Conservation (phyloP, 2,113 vertebrate species). For the Hystrix brachyura region DNA sequence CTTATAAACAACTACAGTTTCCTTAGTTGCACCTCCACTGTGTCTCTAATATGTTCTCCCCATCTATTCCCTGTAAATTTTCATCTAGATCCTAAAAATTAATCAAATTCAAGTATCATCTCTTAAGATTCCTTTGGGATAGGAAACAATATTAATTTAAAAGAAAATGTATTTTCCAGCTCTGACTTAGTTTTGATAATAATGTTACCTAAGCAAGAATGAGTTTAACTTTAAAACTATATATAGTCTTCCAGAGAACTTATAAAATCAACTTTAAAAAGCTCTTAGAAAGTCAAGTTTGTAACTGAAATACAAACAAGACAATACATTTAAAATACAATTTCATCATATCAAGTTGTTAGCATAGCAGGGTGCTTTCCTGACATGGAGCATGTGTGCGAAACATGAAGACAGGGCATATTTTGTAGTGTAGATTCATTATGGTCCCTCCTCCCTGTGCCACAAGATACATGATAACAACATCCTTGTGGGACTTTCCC, state of each 20-base stretch:
- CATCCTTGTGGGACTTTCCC: neutral
- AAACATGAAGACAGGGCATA: neutral
- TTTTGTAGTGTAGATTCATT: neutral
- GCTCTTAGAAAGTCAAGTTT: neutral
- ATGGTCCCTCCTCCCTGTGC: neutral
- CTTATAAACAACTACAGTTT: neutral
- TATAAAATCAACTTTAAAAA: neutral
- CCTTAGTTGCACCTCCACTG: neutral
- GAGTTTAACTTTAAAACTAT: neutral
- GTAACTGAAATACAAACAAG: conserved; percentile 8
- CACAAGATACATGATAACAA: rapidly evolving
- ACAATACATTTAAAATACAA: neutral
- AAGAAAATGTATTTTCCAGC: conserved; percentile 8
- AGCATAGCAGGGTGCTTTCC: neutral
- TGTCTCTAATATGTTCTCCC: neutral
- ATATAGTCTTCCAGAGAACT: neutral
- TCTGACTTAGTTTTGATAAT: conserved; percentile 19
- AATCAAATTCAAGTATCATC: neutral
- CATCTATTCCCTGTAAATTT: neutral
- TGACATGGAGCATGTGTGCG: neutral
- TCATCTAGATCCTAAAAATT: neutral
- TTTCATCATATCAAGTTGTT: neutral
- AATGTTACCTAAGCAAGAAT: neutral
- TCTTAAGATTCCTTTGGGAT: neutral
- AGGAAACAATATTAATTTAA: neutral